Conservation (phyloP, 2,113 vertebrate species). For the Capreolus pygargus region DNA sequence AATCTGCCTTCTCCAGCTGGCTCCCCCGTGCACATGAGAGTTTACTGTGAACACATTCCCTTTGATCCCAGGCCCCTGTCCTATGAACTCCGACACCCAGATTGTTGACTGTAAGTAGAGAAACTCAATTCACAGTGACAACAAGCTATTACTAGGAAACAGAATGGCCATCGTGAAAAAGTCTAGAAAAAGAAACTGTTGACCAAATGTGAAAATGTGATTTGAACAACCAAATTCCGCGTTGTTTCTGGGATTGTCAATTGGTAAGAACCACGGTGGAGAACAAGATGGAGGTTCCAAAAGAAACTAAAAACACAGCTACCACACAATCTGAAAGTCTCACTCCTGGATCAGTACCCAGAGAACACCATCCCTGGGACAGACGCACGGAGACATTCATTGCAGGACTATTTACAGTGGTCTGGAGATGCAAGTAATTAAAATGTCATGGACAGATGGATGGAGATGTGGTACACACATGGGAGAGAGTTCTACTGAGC, state of each 20-base stretch:
- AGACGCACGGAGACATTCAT: background rate
- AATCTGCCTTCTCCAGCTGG: background rate
- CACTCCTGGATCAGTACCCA: background rate
- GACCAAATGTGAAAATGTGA: background rate
- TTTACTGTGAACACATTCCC: background rate
- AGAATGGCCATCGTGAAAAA: background rate
- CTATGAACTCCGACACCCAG: background rate
- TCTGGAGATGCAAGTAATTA: background rate
- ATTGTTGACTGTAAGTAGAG: background rate
- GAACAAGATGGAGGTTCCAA: background rate
- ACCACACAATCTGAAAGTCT: background rate
- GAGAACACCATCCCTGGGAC: background rate
- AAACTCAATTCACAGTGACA: background rate
- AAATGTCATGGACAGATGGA: background rate
- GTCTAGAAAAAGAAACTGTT: background rate
- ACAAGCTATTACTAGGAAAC: background rate
- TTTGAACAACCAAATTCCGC: background rate
- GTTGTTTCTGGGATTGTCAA: background rate
- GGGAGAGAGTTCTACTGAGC: background rate
- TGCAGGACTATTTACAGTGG: background rate
- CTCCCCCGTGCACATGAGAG: background rate
- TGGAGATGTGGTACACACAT: background rate
- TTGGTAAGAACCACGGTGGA: background rate
- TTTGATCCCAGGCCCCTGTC: background rate
- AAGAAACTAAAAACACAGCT: background rate